Evolutionary conservation across 2,797 vertebrate genomes (phyloP).

Genomic region (Sciurus vulgaris): DNA sequence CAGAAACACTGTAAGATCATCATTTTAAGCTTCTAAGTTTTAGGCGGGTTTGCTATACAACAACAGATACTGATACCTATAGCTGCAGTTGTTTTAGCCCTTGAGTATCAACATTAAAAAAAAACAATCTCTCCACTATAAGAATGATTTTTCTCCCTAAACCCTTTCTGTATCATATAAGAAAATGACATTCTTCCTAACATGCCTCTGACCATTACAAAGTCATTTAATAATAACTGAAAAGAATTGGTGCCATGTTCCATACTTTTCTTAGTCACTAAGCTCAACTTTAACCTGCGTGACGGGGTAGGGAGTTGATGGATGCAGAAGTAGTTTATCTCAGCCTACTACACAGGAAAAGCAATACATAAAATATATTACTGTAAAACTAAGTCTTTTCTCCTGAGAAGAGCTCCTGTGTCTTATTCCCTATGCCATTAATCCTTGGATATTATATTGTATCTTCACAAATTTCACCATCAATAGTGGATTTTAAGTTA

Average conservation of each 20-base stretch:
- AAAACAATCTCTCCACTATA: not conserved
- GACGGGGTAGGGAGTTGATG: not conserved
- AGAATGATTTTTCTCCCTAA: slow-evolving; percentile 6
- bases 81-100: not conserved
- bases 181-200: slow-evolving; percentile 17
- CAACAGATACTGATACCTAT: not conserved
- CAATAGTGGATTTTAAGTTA: not conserved
- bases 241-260: not conserved
- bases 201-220: slow-evolving; percentile 13
- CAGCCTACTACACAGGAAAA: not conserved
- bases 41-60: not conserved
- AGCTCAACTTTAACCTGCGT: not conserved
- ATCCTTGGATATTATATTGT: not conserved
- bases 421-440: not conserved
- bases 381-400: not conserved
- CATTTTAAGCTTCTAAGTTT: slow-evolving; percentile 39
- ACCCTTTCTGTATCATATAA: not conserved
- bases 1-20: not conserved
- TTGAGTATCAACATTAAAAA: not conserved
- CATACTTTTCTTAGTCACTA: slow-evolving; percentile 8
- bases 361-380: not conserved
- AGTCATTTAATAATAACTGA: not conserved
- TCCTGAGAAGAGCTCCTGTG: not conserved
- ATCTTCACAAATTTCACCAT: slow-evolving; percentile 45
- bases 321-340: slow-evolving; percentile 45